Base-by-base conservation (phyloP, 2,888 invertebrate species). In the Oxytorus armatus region DNA sequence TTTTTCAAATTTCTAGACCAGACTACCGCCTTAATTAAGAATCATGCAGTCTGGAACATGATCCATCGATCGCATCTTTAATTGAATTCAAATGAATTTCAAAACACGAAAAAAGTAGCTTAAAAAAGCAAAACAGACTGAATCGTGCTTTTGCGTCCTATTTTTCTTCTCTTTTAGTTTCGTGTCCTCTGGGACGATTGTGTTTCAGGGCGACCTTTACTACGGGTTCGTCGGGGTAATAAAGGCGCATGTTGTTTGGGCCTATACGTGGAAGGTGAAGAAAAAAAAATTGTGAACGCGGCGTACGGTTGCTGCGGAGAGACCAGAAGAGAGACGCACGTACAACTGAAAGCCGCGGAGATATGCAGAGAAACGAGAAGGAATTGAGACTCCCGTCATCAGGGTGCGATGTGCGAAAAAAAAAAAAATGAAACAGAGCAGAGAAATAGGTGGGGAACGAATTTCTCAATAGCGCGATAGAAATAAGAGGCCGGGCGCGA, bases 381-480 rank as follows among this genome's bases (percentile, higher is more conserved):
- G 16, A 18, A n/a, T 59, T 14, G 74, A 57, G 21, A 49, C 33
- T 3, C 65, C 18, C 29, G 51, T 49, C 66, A 23, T 68, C 68
- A 23, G 53, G 51, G 39, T 53, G 23, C 25, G 36, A 55, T 53
- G 53, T 39, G 42, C 2, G 14, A 29, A 36, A 49, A 42, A 16
- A 21, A 66, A 57, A n/a, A 47, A 44, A 47, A 18, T 8, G 47
- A 66, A 59, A 47, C 47, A 25, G 11, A 61, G 44, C 29, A 42
- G 33, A 69, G 42, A 63, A 47, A 59, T 70, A 59, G 57, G 47
- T 42, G 63, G 29, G 11, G 49, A 65, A 72, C 51, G 51, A 66
- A 61, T 68, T 63, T 73, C 47, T 55, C 79, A 63, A 78, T 73
- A 47, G 42, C 36, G 18, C 14, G 66, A 73, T 51, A 51, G 77